Evolutionary conservation across 1,140 invertebrate genomes (phyloP).

Genomic region (Papilio polyxenes): DNA sequence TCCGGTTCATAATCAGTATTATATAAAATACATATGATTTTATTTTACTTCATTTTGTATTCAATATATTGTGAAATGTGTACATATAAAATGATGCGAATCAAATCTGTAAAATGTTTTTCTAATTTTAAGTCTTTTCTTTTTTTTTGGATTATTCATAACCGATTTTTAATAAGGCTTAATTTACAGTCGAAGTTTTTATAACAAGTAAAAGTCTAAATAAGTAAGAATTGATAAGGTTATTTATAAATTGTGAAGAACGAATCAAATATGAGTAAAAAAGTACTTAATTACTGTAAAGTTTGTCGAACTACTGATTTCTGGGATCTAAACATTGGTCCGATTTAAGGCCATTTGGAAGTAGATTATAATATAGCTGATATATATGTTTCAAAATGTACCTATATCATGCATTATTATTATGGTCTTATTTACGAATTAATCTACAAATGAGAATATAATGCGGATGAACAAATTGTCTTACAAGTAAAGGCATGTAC

Average conservation of each 20-base stretch:
- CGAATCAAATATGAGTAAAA: background rate
- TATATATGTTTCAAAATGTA: background rate
- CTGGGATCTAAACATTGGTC: background rate
- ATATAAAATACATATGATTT: no score
- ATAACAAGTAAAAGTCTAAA: background rate
- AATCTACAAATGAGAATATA: background rate
- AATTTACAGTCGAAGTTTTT: background rate
- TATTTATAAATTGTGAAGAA: background rate
- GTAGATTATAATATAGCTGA: background rate
- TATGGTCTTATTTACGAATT: background rate
- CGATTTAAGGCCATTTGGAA: slow-evolving; percentile 8
- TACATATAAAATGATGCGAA: no score
- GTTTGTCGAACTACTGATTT: background rate
- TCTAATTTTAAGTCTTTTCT: no score
- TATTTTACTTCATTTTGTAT: no score
- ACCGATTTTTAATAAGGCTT: background rate
- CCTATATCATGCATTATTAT: background rate
- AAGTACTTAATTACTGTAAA: background rate
- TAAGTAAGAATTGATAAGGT: background rate
- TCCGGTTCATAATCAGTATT: no score
- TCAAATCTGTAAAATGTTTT: no score
- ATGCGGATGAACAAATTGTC: background rate
- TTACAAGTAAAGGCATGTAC: background rate
- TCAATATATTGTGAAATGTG: no score
- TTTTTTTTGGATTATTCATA: background rate